These are phyloP conservation scores for Eilema caniola DNA, from an alignment of 2,888 invertebrate species.

Conservation along the genomic window DNA sequence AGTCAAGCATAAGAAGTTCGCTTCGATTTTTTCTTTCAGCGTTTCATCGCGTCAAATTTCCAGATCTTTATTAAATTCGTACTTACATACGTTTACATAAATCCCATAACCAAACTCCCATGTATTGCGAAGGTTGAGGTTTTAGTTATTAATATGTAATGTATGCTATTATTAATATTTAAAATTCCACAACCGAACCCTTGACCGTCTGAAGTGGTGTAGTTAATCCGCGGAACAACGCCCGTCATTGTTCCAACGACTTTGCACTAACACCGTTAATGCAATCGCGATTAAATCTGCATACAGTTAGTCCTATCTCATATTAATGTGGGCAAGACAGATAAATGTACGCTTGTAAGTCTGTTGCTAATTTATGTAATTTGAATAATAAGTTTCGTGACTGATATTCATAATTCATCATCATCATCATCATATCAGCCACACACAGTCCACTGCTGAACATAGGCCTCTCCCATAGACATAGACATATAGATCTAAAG, in stretches of 20 bases:
- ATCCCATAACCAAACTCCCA: slow-evolving; percentile 7
- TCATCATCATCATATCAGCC: no score
- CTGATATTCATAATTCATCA: no score
- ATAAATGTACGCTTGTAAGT: slow-evolving; percentile 13
- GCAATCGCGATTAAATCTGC: slow-evolving; percentile 53
- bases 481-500: no score
- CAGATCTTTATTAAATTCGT: no score
- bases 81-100: background rate
- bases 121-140: background rate
- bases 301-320: slow-evolving; percentile 46
- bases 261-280: slow-evolving; percentile 42
- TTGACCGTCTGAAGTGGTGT: slow-evolving; percentile 4
- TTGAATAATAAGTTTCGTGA: background rate
- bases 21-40: no score
- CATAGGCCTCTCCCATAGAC: no score
- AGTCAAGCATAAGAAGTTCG: no score
- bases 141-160: no score
- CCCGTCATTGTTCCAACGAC: slow-evolving; percentile 46
- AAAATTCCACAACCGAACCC: slow-evolving; percentile 2
- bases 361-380: background rate
- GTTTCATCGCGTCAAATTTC: no score
- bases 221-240: slow-evolving; percentile 45
- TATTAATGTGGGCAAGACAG: slow-evolving; percentile 39
- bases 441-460: no score
- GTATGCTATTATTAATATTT: slow-evolving; percentile 3